phyloP scores from a whole-genome alignment of 64 coral and sea anemone genomes.

The Pocillopora damicornis region DNA sequence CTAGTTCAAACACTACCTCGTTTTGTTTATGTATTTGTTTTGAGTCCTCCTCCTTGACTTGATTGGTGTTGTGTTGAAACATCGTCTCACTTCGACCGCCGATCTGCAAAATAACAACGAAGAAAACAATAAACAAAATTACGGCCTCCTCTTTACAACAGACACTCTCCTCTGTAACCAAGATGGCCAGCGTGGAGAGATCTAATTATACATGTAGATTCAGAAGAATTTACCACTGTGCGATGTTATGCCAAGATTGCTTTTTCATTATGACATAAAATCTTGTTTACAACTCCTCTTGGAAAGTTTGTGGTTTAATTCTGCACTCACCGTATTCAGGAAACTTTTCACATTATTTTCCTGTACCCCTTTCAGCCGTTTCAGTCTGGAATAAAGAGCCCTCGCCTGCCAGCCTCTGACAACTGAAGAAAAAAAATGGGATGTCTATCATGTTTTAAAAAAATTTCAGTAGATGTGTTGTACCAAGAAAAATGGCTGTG shows the following conservation, averaged over 20 bases:
- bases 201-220: too few relatives aligned
- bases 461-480: too few relatives aligned
- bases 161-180: background rate
- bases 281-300: too few relatives aligned
- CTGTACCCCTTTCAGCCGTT: background rate
- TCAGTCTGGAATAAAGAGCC: background rate
- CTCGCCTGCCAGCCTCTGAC: slow-evolving; percentile 16
- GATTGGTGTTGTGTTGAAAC: slow-evolving; percentile 35
- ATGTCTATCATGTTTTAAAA: background rate
- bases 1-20: background rate
- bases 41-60: slow-evolving; percentile 48
- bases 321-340: background rate
- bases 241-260: too few relatives aligned
- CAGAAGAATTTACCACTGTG: too few relatives aligned
- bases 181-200: too few relatives aligned
- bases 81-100: slow-evolving; percentile 8
- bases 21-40: slow-evolving; percentile 8
- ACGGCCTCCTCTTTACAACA: background rate
- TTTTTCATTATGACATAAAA: too few relatives aligned
- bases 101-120: slow-evolving; percentile 6
- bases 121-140: background rate
- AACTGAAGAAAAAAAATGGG: background rate
- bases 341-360: slow-evolving; percentile 5
- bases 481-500: too few relatives aligned
- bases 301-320: too few relatives aligned